phyloP scores from a whole-genome alignment of 2,113 vertebrate species.

The Petaurus breviceps region DNA sequence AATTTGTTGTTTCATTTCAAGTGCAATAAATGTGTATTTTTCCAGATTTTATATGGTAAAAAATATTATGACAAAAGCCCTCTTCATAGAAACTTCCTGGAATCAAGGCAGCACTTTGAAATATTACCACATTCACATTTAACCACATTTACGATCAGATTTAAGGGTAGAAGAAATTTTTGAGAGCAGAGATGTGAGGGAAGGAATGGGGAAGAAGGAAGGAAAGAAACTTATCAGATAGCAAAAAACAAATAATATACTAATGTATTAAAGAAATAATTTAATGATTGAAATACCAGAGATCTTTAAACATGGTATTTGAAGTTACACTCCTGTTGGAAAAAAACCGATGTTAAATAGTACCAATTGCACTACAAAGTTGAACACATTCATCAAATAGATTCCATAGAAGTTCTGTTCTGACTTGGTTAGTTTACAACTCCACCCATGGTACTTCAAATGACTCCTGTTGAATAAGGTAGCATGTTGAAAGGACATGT shows the following conservation, averaged over 20 bases:
- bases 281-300: conserved; percentile 55
- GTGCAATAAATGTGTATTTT: background rate
- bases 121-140: background rate
- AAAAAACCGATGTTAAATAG: conserved; percentile 11
- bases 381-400: conserved; percentile 23
- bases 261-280: conserved; percentile 57
- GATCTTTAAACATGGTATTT: conserved; percentile 49
- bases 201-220: background rate
- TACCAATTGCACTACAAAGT: conserved; percentile 19
- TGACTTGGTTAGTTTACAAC: background rate
- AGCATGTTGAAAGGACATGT: background rate
- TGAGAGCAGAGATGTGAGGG: background rate
- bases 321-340: conserved; percentile 40
- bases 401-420: conserved; percentile 24
- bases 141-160: background rate
- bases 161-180: background rate
- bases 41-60: background rate
- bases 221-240: background rate
- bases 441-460: background rate
- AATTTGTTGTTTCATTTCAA: background rate
- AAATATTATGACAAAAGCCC: conserved; percentile 18
- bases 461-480: background rate
- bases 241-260: background rate
- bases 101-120: conserved; percentile 17
- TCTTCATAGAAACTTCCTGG: background rate